These are phyloP conservation scores for Plecturocebus donacophilus DNA, from an alignment of 2,113 vertebrate genomes.

Conservation along the genomic window DNA sequence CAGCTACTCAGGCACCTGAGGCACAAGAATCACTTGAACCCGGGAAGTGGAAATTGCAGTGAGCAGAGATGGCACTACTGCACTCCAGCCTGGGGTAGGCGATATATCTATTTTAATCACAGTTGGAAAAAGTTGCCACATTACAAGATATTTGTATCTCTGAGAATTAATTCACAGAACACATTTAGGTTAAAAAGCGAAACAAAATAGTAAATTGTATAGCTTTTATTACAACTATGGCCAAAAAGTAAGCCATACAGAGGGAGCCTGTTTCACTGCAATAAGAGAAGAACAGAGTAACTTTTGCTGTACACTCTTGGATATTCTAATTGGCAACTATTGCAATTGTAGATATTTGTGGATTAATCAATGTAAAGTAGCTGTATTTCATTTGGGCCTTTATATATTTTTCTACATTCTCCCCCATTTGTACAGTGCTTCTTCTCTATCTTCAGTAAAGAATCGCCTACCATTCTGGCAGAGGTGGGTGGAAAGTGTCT, in stretches of 20 bases:
- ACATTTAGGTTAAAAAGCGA: neutral
- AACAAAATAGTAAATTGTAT: neutral
- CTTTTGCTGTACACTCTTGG: neutral
- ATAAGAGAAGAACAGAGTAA: neutral
- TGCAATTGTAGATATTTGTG: neutral
- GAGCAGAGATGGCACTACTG: too few relatives aligned
- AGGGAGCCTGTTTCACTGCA: neutral
- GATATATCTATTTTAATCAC: neutral
- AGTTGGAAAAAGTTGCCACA: neutral
- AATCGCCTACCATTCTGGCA: neutral
- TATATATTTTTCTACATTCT: neutral
- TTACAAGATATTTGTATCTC: neutral
- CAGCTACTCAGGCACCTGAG: too few relatives aligned
- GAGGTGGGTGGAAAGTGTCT: neutral
- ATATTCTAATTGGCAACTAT: neutral
- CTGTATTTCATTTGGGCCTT: neutral
- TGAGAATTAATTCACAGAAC: neutral
- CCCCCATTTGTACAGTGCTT: neutral
- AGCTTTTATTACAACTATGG: neutral
- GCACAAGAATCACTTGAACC: too few relatives aligned
- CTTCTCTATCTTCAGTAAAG: neutral
- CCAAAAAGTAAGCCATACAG: neutral
- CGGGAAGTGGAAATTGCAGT: too few relatives aligned
- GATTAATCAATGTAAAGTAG: neutral
- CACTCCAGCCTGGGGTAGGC: too few relatives aligned